Evolutionary conservation across 1,140 invertebrate species (phyloP).

Genomic region (Chlorops oryzae): DNA sequence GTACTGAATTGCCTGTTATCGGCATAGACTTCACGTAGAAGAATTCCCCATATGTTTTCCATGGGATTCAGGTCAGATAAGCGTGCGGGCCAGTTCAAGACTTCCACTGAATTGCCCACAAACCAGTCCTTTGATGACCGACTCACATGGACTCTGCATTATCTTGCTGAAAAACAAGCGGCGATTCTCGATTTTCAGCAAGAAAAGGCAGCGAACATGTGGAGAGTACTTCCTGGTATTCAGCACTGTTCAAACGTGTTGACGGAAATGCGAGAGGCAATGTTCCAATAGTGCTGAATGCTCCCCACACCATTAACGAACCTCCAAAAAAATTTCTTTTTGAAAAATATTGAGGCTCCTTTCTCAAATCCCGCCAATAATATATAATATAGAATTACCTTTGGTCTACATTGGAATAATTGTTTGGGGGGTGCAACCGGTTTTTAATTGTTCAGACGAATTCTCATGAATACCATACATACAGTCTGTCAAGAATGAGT

Average conservation of each 20-base stretch:
- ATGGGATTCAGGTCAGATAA: constrained; percentile 18
- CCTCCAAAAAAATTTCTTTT: constrained; percentile 15
- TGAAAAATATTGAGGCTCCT: neutral
- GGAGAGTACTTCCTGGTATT: constrained; percentile 6
- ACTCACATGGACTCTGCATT: constrained; percentile 13
- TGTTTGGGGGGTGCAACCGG: too few relatives aligned
- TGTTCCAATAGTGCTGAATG: constrained; percentile 4
- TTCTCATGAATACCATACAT: too few relatives aligned
- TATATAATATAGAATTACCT: too few relatives aligned
- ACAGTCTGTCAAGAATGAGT: too few relatives aligned
- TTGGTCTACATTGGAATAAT: too few relatives aligned
- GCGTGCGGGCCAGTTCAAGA: constrained; percentile 11
- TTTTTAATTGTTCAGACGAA: too few relatives aligned
- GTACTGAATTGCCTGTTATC: constrained; percentile 9
- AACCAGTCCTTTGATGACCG: neutral
- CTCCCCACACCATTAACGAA: constrained; percentile 12
- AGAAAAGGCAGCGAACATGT: constrained; percentile 4
- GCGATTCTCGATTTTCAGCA: neutral
- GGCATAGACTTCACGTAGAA: constrained; percentile 8
- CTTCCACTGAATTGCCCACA: neutral
- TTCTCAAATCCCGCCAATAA: constrained; percentile 19
- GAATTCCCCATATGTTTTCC: constrained; percentile 18
- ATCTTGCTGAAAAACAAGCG: constrained; percentile 13
- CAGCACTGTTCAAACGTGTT: constrained; percentile 1
- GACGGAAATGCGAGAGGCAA: constrained; percentile 3